Evolutionary conservation across 2,113 vertebrate species (phyloP), one percentile per base, ranked within the genome.

Genomic region (Falco punctatus): DNA sequence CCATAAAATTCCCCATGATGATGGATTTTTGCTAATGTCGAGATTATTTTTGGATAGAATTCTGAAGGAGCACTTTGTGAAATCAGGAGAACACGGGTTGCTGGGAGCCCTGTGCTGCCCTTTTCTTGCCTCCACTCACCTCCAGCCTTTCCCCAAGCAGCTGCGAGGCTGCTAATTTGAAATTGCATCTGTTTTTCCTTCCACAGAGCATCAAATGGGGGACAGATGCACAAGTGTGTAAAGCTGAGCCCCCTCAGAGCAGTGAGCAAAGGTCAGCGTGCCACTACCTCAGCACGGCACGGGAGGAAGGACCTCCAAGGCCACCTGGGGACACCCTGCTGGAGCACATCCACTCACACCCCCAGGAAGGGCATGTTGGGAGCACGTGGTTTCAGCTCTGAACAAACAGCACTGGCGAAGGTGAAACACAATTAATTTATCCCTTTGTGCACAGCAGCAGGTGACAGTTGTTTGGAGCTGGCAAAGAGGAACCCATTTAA

Each of bases 231-330:
- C 21, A 15, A 27, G 6, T 2, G 27, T 2, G 3, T 23, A 33
- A 74, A 65, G 35, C 49, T 54, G 49, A 86, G 28, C 55, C n/a
- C 40, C 21, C n/a, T 40, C 15, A 15, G n/a, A 83, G 81, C 54
- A 51, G 27, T 0, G 13, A 44, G 48, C 28, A 33, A 54, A 71
- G 72, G 52, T 13, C 24, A 46, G 24, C 2, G 1, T 5, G 48
- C 51, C 0, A 1, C 54, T 42, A 64, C 19, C 8, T 33, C 33
- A 54, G 35, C 16, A 3, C 0, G 13, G 44, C 3, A 0, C 6
- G 30, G 51, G 40, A 35, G 38, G n/a, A 77, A 52, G 18, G 48
- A 58, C 26, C 44, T 40, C 42, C 8, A 14, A n/a, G 59, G 40
- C 33, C 64, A 69, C 13, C 23, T 4, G 12, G 26, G 40, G 18